Evolutionary conservation across 2,113 vertebrate genomes (phyloP).

Genomic region (Cyphomyrus plagiostoma): DNA sequence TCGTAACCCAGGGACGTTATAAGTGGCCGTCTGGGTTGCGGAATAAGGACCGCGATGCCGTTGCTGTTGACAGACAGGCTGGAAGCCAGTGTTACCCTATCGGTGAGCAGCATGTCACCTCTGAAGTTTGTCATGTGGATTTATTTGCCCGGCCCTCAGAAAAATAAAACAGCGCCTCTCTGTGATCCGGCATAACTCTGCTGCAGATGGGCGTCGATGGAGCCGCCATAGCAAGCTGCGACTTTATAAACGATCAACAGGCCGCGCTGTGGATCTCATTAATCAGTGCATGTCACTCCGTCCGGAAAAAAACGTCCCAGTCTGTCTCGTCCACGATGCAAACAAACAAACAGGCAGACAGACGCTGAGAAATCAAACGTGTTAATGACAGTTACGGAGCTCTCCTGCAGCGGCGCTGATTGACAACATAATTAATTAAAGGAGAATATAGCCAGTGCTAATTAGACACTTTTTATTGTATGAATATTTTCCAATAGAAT

Average conservation of each 20-base stretch:
- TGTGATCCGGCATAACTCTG: background rate
- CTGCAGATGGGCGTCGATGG: background rate
- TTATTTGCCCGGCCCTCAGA: background rate
- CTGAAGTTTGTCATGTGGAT: conserved; percentile 8
- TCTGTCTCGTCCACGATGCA: background rate
- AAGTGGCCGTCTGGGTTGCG: conserved; percentile 6
- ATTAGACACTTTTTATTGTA: conserved; percentile 3
- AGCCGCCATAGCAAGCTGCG: background rate
- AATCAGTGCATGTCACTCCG: background rate
- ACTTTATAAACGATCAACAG: background rate
- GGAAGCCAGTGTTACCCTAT: background rate
- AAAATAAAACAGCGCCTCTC: background rate
- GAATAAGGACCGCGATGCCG: background rate
- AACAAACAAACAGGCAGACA: conserved; percentile 12
- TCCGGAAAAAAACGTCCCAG: background rate
- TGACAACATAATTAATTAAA: background rate
- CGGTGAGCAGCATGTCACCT: background rate
- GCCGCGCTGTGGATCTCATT: background rate
- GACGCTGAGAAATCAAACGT: background rate
- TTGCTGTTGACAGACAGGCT: background rate
- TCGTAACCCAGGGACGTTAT: conserved; percentile 7
- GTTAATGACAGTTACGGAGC: background rate
- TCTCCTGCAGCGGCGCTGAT: background rate
- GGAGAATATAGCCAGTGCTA: background rate
- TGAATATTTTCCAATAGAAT: background rate